Evolutionary conservation across 1,140 invertebrate species (phyloP).

Genomic region (Batillaria attramentaria): DNA sequence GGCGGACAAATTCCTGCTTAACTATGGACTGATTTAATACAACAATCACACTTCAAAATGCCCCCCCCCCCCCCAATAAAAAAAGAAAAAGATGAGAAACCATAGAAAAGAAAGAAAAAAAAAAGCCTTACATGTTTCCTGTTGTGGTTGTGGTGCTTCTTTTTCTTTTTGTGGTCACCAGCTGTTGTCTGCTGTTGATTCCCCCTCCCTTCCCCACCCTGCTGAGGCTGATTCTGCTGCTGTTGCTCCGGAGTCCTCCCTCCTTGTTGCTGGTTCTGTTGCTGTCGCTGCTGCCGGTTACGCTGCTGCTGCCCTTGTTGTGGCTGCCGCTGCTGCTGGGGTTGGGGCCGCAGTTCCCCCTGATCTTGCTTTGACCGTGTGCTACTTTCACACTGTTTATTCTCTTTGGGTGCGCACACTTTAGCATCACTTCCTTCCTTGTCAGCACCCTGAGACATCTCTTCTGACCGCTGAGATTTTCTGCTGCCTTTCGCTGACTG

Average conservation of each 20-base stretch:
- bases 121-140: background rate
- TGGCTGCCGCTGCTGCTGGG: background rate
- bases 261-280: background rate
- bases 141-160: background rate
- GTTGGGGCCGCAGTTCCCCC: no score
- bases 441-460: no score
- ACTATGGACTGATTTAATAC: no score
- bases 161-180: slow-evolving; percentile 3
- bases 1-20: no score
- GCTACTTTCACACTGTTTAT: background rate
- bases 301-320: background rate
- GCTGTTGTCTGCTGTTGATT: background rate
- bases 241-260: background rate
- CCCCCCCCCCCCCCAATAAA: no score
- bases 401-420: background rate
- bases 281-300: background rate
- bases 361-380: background rate
- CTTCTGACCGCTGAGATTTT: background rate
- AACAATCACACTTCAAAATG: no score
- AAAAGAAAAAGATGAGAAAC: no score
- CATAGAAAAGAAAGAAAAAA: no score
- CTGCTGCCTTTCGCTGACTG: background rate
- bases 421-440: background rate
- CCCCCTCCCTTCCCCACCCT: background rate
- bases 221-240: background rate